Percentiles rank a stretch among this genome's conserved stretches.
phyloP scores from a whole-genome alignment of 2,888 invertebrate species.

The Crocallis elinguaria region DNA sequence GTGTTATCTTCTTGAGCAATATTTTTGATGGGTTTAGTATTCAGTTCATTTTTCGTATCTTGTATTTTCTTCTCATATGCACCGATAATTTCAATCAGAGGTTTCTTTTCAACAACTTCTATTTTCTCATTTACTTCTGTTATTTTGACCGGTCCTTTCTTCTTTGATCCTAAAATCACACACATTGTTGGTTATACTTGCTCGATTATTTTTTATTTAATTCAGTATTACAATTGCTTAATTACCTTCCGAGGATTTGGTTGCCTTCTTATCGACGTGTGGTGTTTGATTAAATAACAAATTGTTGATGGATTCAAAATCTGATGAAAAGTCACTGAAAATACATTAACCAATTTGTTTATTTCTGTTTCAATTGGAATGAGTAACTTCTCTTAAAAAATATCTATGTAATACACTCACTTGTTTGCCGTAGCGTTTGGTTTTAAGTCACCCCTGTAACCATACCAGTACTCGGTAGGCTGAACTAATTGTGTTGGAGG shows the following conservation, averaged over 20 bases:
- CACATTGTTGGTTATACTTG: no score
- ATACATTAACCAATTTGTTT: not conserved
- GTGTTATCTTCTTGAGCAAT: slow-evolving; percentile 38
- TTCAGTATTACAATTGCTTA: not conserved
- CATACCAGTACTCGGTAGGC: slow-evolving; percentile 65
- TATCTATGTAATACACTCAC: slow-evolving; percentile 33
- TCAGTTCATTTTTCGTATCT: slow-evolving; percentile 32
- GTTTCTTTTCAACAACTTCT: slow-evolving; percentile 55
- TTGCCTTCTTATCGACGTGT: slow-evolving; percentile 45
- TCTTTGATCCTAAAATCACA: slow-evolving; percentile 42
- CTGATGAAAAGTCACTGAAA: slow-evolving; percentile 54
- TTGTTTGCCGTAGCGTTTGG: slow-evolving; percentile 24
- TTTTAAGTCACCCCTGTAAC: slow-evolving; percentile 54
- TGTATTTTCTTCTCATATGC: slow-evolving; percentile 42
- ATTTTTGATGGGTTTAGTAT: slow-evolving; percentile 25
- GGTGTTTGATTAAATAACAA: slow-evolving; percentile 62
- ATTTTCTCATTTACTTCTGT: slow-evolving; percentile 40
- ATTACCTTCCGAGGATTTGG: slow-evolving; percentile 53
- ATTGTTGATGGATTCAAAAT: slow-evolving; percentile 59
- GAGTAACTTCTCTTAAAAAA: not conserved
- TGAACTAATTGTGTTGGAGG: slow-evolving; percentile 28
- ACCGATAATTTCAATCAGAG: slow-evolving; percentile 67
- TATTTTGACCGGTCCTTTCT: slow-evolving; percentile 43
- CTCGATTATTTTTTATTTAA: not conserved
- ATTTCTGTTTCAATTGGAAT: not conserved